phyloP scores from a whole-genome alignment of 2,888 invertebrate species.

The Rotaria socialis region DNA sequence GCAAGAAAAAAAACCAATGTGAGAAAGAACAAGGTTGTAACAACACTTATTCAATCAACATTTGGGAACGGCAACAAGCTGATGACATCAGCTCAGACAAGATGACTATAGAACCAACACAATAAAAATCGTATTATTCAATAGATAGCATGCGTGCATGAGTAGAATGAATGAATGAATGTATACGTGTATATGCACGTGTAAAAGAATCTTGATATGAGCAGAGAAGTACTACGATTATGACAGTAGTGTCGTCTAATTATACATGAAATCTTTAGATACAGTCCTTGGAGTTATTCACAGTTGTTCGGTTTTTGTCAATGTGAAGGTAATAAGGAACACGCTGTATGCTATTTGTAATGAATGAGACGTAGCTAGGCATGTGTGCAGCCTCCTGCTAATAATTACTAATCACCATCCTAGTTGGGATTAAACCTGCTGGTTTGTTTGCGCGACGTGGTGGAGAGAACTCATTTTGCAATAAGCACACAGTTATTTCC shows the following conservation, averaged over 20 bases:
- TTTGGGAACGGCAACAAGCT: background rate
- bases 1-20: background rate
- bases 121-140: slow-evolving; percentile 1
- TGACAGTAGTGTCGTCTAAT: background rate
- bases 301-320: background rate
- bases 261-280: background rate
- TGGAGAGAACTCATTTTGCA: background rate
- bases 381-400: background rate
- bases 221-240: background rate
- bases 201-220: background rate
- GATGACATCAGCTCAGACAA: background rate
- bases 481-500: slow-evolving; percentile 11
- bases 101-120: background rate
- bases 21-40: slow-evolving; percentile 18
- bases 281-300: background rate
- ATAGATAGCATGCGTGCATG: background rate
- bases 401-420: background rate
- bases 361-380: background rate
- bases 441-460: slow-evolving; percentile 10
- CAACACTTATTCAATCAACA: slow-evolving; percentile 21
- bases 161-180: background rate
- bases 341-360: background rate
- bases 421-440: background rate
- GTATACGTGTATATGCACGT: background rate
- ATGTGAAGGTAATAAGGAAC: background rate